Percentiles rank a stretch among this genome's conserved stretches.
Conservation (phyloP, 2,888 invertebrate genomes). For the Sipha maydis region DNA sequence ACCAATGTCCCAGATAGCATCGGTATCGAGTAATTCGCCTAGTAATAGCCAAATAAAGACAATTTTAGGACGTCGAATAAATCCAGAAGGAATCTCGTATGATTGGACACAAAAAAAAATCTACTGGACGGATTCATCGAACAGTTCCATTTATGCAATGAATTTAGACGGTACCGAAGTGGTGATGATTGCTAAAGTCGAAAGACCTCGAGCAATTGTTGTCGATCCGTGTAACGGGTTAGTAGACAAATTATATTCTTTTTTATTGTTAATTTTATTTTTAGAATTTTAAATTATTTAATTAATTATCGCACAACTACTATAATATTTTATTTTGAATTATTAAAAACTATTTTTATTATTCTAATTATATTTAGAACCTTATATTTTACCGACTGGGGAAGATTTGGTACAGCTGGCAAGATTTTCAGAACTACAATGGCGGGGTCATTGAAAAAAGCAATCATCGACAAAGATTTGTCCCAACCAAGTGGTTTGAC, state of each 20-base stretch:
- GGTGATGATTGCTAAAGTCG: slow-evolving; percentile 92
- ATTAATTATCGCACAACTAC: background rate
- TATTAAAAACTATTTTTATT: background rate
- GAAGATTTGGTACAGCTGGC: slow-evolving; percentile 89
- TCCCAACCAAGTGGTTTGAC: slow-evolving; percentile 96
- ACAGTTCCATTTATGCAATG: slow-evolving; percentile 94
- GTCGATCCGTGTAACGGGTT: slow-evolving; percentile 94
- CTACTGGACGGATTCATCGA: slow-evolving; percentile 97
- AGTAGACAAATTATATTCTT: slow-evolving; percentile 50
- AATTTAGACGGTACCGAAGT: slow-evolving; percentile 86
- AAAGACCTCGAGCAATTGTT: slow-evolving; percentile 92
- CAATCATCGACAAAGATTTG: slow-evolving; percentile 88
- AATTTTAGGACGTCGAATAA: slow-evolving; percentile 82
- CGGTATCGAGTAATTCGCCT: slow-evolving; percentile 80
- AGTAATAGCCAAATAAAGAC: slow-evolving; percentile 74
- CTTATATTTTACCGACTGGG: slow-evolving; percentile 96
- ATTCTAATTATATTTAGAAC: slow-evolving; percentile 69
- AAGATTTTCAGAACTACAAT: slow-evolving; percentile 95
- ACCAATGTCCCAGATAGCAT: slow-evolving; percentile 89
- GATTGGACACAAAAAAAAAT: slow-evolving; percentile 98
- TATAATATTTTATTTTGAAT: background rate
- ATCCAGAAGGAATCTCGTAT: slow-evolving; percentile 93
- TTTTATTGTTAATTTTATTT: background rate
- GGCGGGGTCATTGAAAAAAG: slow-evolving; percentile 91
- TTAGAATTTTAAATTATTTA: background rate